Percentiles rank a stretch among this genome's conserved stretches.
Conservation (phyloP, 2,113 vertebrate species). For the Patagioenas fasciata region DNA sequence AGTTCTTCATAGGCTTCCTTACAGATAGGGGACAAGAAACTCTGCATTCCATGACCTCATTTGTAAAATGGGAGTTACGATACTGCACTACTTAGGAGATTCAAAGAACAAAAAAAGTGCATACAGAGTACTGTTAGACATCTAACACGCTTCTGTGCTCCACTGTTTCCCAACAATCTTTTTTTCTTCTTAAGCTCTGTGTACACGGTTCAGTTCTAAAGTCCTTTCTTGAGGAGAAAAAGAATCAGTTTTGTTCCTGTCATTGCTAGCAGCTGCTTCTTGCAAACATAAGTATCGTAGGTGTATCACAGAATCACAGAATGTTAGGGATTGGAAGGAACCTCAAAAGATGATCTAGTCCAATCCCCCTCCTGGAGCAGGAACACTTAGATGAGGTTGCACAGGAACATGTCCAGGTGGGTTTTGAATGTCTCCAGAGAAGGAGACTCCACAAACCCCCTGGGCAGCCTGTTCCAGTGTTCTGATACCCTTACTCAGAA, state of each 20-base stretch:
- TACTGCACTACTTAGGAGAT: background rate
- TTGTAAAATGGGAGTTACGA: background rate
- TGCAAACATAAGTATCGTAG: background rate
- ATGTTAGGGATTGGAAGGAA: too few species aligned
- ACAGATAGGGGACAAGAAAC: background rate
- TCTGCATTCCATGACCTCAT: background rate
- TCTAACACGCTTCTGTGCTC: background rate
- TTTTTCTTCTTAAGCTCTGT: background rate
- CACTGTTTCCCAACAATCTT: background rate
- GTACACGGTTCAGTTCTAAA: background rate
- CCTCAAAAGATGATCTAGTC: too few species aligned
- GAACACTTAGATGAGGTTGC: too few species aligned
- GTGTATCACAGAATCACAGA: background rate
- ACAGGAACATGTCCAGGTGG: too few species aligned
- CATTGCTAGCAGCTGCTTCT: background rate
- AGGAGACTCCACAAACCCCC: too few species aligned
- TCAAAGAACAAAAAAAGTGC: background rate
- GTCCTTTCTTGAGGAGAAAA: background rate
- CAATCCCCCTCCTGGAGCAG: too few species aligned
- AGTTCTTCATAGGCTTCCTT: background rate
- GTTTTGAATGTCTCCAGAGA: too few species aligned
- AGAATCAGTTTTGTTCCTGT: background rate
- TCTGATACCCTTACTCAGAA: too few species aligned
- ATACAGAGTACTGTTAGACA: background rate
- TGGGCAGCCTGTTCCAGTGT: too few species aligned